phyloP scores from a whole-genome alignment of 2,797 vertebrate species.

The Gymnoscopelus braueri region DNA sequence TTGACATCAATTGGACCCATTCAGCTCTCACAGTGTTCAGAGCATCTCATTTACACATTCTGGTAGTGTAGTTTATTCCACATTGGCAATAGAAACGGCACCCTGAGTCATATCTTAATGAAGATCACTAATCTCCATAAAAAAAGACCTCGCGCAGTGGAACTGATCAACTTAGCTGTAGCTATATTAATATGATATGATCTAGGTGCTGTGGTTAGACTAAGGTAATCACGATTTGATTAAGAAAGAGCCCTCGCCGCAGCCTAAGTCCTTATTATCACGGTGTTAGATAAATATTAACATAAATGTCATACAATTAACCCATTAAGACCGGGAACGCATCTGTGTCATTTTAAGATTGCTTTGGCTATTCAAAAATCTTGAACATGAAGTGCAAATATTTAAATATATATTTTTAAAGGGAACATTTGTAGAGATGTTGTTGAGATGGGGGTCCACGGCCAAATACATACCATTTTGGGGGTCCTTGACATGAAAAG shows the following conservation, averaged over 20 bases:
- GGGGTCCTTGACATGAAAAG: no score
- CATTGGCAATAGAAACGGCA: not conserved
- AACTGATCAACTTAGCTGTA: conserved; percentile 16
- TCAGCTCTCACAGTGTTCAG: not conserved
- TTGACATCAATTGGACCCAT: no score
- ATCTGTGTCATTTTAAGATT: no score
- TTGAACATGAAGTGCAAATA: no score
- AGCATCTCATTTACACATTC: conserved; percentile 5
- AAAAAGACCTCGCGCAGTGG: not conserved
- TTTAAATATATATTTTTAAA: no score
- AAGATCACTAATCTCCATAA: not conserved
- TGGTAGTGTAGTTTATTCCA: not conserved
- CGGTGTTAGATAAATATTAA: conserved; percentile 60
- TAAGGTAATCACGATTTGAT: conserved; percentile 61
- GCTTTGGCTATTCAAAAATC: no score
- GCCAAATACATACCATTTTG: no score
- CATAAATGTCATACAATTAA: conserved; percentile 44
- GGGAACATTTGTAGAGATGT: no score
- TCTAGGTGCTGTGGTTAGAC: conserved; percentile 47
- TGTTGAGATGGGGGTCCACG: no score
- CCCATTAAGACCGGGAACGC: no score
- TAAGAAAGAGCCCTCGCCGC: conserved; percentile 40
- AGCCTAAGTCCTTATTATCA: conserved; percentile 49
- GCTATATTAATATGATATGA: conserved; percentile 24
- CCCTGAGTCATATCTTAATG: not conserved